A percentile compares a stretch with the other conserved stretches of the same genome.
These are phyloP conservation scores for Pygoscelis antarcticus DNA, from an alignment of 2,113 vertebrate species.

Conservation along the genomic window DNA sequence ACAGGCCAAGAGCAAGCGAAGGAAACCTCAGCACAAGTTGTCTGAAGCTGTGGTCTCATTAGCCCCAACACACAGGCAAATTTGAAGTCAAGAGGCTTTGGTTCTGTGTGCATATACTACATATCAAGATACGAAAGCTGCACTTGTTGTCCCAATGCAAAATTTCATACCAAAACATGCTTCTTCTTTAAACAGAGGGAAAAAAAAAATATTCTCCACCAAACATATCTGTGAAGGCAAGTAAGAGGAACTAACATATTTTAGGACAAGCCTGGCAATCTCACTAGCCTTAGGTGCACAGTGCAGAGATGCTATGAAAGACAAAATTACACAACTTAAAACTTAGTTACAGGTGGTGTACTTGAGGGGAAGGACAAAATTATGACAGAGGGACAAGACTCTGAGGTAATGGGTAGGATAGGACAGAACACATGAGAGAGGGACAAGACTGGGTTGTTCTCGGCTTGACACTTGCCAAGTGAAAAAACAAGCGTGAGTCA, in stretches of 20 bases:
- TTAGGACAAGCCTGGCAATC: not conserved
- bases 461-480: not conserved
- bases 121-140: not conserved
- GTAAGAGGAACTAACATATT: not conserved
- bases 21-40: not conserved
- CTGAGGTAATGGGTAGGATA: not conserved
- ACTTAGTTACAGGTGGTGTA: not conserved
- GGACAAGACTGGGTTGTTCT: not conserved
- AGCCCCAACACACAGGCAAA: not conserved
- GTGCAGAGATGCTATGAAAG: not conserved
- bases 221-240: not conserved
- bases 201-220: not conserved
- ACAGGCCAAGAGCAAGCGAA: not conserved
- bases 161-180: not conserved
- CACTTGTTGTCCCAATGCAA: not conserved
- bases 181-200: not conserved
- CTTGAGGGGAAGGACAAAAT: not conserved
- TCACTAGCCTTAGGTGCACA: not conserved
- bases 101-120: not conserved
- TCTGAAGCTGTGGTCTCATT: conserved; percentile 5
- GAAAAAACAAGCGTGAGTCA: conserved; percentile 64
- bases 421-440: not conserved
- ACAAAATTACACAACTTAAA: not conserved
- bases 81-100: not conserved
- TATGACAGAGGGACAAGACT: not conserved